Evolutionary conservation across 2,797 vertebrate genomes (phyloP).

Genomic region (Fringilla coelebs): DNA sequence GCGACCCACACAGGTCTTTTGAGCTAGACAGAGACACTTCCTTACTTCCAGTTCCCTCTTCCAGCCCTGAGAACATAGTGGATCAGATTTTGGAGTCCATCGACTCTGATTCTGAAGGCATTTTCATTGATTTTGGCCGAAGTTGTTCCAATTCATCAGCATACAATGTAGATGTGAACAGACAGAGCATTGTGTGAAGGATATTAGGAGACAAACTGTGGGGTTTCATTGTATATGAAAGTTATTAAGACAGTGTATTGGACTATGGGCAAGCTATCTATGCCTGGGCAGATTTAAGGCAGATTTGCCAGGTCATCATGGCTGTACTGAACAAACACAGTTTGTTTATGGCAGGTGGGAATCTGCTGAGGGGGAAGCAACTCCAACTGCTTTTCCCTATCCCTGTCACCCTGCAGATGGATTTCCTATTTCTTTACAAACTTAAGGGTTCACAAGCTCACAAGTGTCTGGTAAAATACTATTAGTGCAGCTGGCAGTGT

Average conservation of each 20-base stretch:
- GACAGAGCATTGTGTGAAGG: constrained; percentile 87
- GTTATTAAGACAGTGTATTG: fast-evolving
- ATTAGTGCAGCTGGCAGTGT: background rate
- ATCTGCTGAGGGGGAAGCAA: background rate
- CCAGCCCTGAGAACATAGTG: constrained; percentile 92
- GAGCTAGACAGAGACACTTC: constrained; percentile 73
- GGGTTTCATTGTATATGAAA: background rate
- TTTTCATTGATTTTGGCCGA: constrained; percentile 94
- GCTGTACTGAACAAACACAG: background rate
- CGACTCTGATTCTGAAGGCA: constrained; percentile 92
- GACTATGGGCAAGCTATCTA: background rate
- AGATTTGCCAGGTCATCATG: background rate
- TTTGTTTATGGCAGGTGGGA: background rate
- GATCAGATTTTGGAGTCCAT: constrained; percentile 90
- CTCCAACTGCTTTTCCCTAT: background rate
- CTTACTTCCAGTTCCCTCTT: constrained; percentile 82
- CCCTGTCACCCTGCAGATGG: background rate
- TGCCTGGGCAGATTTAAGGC: background rate
- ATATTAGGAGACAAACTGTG: background rate
- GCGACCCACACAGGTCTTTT: background rate
- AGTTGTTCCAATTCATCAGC: constrained; percentile 80
- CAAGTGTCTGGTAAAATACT: background rate
- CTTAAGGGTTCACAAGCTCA: background rate
- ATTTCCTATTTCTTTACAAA: background rate
- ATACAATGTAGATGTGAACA: constrained; percentile 79